Base-by-base conservation (phyloP, 2,888 invertebrate species). In the Ypsolopha sequella region DNA sequence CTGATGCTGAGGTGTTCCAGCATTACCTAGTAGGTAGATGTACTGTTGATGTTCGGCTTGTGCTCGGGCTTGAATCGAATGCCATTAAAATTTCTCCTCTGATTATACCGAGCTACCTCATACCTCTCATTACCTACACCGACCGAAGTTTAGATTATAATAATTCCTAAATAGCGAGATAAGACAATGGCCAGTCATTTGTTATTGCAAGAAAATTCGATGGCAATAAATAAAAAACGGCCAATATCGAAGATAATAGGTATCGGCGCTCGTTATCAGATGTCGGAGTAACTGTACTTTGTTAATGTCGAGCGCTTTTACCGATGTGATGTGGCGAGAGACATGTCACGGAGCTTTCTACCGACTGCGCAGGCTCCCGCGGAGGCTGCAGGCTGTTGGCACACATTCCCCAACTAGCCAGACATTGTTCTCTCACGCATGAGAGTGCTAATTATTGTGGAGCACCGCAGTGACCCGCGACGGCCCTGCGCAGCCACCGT, bases 181-280 rank as follows among this genome's bases (percentile, higher is more conserved):
- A 81, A 80, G 70, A 73, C 74, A 71, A 73, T 72, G 57, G 61
- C 66, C 65, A 64, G 60, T 66, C 62, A 59, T 62, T 67, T 68
- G 61, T 66, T 68, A 65, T 73, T 68, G 66, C 65, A 67, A 64
- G 70, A 71, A 67, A 62, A 60, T 73, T 68, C 68, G 65, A 70
- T 39, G 58, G 58, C 62, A 66, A 72, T 65, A 62, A 62, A 62
- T 57, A 59, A 63, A 52, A 63, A 64, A 65, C 62, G 61, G 73
- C 67, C 67, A 73, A 70, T 72, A 76, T 76, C 74, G 58, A 58
- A 65, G 79, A 82, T 81, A 76, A 63, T 73, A 76, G n/a, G 46
- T 33, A 33, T 76, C 70, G 70, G 56, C 52, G 53, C 36, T 54
- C 53, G 68, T 75, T 82, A 82, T 80, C 81, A 69, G 66, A 41